Percentiles rank a stretch among this genome's conserved stretches.
phyloP scores from a whole-genome alignment of 1,140 invertebrate species.

The Pogonus chalceus region DNA sequence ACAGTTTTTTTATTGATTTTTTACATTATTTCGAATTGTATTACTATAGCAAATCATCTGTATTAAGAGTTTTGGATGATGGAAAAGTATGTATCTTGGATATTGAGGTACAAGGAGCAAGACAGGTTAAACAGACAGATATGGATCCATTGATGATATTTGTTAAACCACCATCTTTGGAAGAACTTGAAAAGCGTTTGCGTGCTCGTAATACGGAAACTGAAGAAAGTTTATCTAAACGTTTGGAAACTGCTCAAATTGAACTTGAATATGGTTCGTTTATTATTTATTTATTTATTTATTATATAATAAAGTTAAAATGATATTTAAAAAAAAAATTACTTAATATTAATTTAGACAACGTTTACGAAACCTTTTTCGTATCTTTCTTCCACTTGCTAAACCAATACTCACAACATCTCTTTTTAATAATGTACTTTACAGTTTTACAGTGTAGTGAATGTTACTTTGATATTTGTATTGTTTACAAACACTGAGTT shows the following conservation, averaged over 20 bases:
- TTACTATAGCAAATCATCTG: constrained; percentile 65
- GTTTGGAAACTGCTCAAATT: constrained; percentile 59
- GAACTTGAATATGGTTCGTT: constrained; percentile 77
- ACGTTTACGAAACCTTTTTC: too few relatives aligned
- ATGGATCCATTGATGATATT: constrained; percentile 82
- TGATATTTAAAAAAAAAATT: not conserved
- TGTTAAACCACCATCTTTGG: constrained; percentile 83
- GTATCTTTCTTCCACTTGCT: constrained; percentile 2
- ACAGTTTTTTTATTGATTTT: constrained; percentile 7
- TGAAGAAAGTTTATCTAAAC: constrained; percentile 67
- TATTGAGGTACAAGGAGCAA: constrained; percentile 94
- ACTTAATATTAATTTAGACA: constrained; percentile 13
- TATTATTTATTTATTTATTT: constrained; percentile 4
- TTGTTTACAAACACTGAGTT: too few relatives aligned
- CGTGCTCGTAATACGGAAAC: constrained; percentile 76
- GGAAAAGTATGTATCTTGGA: constrained; percentile 91
- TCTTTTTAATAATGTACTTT: too few relatives aligned
- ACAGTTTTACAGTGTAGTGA: too few relatives aligned
- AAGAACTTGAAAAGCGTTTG: constrained; percentile 69
- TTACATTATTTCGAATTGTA: too few relatives aligned
- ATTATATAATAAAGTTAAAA: not conserved
- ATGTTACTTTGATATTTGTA: too few relatives aligned
- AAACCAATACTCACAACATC: too few relatives aligned
- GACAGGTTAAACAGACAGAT: constrained; percentile 75
- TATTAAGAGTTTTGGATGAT: constrained; percentile 63